A percentile compares a stretch with the other conserved stretches of the same genome.
phyloP scores from a whole-genome alignment of 2,113 vertebrate genomes.

The Sylvia atricapilla region DNA sequence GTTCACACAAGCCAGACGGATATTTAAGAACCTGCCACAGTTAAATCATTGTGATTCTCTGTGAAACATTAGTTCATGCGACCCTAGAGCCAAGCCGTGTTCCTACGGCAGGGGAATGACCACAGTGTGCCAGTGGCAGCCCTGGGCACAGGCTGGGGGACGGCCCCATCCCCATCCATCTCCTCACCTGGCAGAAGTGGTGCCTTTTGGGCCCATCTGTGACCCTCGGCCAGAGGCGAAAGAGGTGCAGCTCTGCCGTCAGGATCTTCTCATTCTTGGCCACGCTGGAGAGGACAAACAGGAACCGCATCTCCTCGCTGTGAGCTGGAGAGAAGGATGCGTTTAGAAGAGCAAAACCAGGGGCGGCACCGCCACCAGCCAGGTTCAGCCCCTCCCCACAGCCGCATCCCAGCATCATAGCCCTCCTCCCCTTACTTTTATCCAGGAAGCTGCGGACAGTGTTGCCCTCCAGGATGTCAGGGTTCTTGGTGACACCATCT shows the following conservation, averaged over 20 bases:
- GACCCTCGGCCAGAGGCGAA: constrained; percentile 77
- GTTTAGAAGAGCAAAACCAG: background rate
- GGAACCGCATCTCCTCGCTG: constrained; percentile 78
- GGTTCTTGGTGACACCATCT: constrained; percentile 87
- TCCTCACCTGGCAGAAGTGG: constrained; percentile 84
- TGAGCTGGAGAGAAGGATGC: constrained; percentile 59
- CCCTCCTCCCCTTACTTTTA: constrained; percentile 76
- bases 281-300: constrained; percentile 83
- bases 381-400: background rate
- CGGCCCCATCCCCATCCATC: background rate
- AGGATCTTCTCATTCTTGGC: constrained; percentile 83
- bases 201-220: constrained; percentile 62
- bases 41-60: background rate
- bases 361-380: fast-evolving
- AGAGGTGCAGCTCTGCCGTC: constrained; percentile 87
- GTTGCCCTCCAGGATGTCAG: constrained; percentile 83
- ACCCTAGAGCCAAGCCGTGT: fast-evolving
- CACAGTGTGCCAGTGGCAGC: background rate
- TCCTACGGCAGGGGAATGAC: background rate
- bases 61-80: background rate
- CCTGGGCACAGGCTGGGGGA: background rate
- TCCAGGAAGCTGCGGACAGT: constrained; percentile 90
- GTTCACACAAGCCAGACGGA: background rate
- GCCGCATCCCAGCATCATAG: background rate
- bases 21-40: background rate